These are phyloP conservation scores for Anser cygnoides DNA, from an alignment of 2,113 vertebrate species.

Conservation along the genomic window DNA sequence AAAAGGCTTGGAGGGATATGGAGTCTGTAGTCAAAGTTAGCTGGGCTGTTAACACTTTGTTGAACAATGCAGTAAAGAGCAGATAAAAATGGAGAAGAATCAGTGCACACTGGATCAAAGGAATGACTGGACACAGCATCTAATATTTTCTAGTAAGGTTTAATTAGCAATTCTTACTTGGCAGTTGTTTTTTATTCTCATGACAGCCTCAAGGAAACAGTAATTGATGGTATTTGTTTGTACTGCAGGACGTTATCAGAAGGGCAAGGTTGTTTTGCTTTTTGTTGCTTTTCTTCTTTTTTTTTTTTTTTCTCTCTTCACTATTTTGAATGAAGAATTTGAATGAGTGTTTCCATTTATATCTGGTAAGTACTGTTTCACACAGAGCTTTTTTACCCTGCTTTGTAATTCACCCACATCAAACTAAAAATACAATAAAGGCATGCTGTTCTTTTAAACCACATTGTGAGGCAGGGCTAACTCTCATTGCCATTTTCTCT, in stretches of 20 bases:
- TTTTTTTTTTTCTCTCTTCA: neutral
- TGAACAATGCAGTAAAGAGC: neutral
- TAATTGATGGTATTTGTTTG: neutral
- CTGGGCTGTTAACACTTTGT: neutral
- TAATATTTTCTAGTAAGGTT: neutral
- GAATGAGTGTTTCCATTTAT: conserved; percentile 66
- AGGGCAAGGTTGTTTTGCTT: neutral
- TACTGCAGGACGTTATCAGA: neutral
- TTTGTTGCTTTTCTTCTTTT: neutral
- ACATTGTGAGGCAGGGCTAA: conserved; percentile 4
- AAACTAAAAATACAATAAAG: conserved; percentile 65
- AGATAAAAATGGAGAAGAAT: neutral
- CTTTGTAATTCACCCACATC: conserved; percentile 59
- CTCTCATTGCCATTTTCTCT: conserved; percentile 61
- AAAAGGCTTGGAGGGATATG: neutral
- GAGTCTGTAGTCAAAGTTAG: neutral
- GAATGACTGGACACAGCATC: neutral
- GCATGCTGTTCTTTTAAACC: conserved; percentile 67
- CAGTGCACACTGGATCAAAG: neutral
- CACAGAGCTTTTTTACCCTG: neutral
- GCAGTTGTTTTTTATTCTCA: neutral
- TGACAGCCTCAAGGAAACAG: neutral
- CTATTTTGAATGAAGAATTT: conserved; percentile 34
- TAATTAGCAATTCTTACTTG: conserved; percentile 3
- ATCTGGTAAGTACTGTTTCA: conserved; percentile 56